These are phyloP conservation scores for Drosophila imparisetae DNA, from an alignment of 2,888 invertebrate species.

Conservation along the genomic window DNA sequence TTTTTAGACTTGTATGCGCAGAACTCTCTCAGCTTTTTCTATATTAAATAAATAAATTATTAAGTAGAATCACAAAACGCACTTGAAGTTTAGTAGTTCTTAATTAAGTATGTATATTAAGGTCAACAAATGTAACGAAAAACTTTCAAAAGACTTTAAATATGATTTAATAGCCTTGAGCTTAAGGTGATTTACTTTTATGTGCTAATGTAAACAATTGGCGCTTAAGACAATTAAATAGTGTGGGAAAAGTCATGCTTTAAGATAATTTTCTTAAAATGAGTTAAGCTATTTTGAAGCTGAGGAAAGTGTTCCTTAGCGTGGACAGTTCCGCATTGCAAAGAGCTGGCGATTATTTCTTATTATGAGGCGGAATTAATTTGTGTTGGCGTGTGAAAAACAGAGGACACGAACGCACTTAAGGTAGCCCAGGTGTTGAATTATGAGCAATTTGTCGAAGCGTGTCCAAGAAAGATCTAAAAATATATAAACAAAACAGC, in stretches of 20 bases:
- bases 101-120: not conserved
- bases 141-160: not conserved
- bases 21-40: not conserved
- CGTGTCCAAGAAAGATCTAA: constrained; percentile 29
- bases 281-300: constrained; percentile 34
- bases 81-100: not conserved
- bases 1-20: not conserved
- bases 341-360: constrained; percentile 49
- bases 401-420: constrained; percentile 55
- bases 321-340: constrained; percentile 52
- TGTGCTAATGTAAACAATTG: not conserved
- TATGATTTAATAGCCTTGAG: not conserved
- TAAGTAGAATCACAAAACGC: not conserved
- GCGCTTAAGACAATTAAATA: constrained; percentile 1
- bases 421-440: constrained; percentile 46
- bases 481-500: constrained; percentile 2
- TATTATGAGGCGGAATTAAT: constrained; percentile 53
- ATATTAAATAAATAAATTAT: not conserved
- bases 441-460: constrained; percentile 56
- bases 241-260: constrained; percentile 35
- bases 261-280: constrained; percentile 36
- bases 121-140: not conserved
- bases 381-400: constrained; percentile 55
- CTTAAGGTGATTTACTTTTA: not conserved
- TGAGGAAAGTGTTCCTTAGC: constrained; percentile 19